Evolutionary conservation across 2,888 invertebrate species (phyloP).

Genomic region (Stramonita haemastoma): DNA sequence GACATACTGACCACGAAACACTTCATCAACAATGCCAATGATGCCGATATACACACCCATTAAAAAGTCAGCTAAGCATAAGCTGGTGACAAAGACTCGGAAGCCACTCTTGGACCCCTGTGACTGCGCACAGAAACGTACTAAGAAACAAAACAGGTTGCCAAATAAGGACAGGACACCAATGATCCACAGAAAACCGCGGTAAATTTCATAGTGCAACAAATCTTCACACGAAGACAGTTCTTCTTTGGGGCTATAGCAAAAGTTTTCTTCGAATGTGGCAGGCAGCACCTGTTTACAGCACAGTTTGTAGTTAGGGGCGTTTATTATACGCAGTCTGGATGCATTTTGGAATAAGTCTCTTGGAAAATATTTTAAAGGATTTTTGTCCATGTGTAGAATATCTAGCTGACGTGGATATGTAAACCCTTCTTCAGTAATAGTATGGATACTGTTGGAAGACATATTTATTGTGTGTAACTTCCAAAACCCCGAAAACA

Average conservation of each 20-base stretch:
- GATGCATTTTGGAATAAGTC: not conserved
- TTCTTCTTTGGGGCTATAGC: slow-evolving; percentile 1
- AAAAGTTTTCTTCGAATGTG: not conserved
- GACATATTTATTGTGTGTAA: not conserved
- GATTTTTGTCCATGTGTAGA: not conserved
- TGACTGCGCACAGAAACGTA: not conserved
- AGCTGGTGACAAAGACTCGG: not conserved
- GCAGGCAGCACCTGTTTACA: not conserved
- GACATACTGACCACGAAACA: not conserved
- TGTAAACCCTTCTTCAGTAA: not conserved
- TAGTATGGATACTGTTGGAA: not conserved
- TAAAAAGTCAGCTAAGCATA: not conserved
- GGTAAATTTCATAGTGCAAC: not conserved
- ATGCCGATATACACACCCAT: not conserved
- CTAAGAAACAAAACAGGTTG: slow-evolving; percentile 4
- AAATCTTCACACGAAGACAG: slow-evolving; percentile 23
- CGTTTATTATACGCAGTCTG: not conserved
- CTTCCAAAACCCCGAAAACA: not conserved
- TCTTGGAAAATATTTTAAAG: not conserved
- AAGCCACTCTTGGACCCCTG: not conserved
- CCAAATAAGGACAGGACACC: not conserved
- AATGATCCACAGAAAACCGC: slow-evolving; percentile 8
- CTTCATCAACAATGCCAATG: not conserved
- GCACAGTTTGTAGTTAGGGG: not conserved
- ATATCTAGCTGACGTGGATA: not conserved